These are phyloP conservation scores for Sterrhoptilus dennistouni DNA, from an alignment of 2,113 vertebrate genomes.

Conservation along the genomic window DNA sequence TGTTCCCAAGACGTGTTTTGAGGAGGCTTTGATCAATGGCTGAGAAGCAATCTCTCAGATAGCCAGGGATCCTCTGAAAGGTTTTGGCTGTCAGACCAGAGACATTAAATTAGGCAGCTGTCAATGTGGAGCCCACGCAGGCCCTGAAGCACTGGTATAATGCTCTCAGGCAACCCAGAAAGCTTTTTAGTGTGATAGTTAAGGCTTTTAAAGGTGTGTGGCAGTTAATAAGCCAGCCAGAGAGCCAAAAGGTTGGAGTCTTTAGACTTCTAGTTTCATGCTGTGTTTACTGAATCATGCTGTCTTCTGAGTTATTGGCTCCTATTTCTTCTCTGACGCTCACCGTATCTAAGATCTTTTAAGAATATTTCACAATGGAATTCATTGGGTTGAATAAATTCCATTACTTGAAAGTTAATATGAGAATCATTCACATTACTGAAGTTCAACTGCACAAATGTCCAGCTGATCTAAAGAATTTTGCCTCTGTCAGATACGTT, in stretches of 20 bases:
- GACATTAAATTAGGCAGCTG: constrained; percentile 34
- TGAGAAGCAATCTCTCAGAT: constrained; percentile 15
- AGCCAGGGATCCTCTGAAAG: not conserved
- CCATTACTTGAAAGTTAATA: constrained; percentile 5
- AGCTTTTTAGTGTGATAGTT: constrained; percentile 1
- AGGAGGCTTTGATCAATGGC: constrained; percentile 30
- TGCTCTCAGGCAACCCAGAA: not conserved
- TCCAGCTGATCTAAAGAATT: not conserved
- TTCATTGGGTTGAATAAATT: not conserved
- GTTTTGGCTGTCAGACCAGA: constrained; percentile 18
- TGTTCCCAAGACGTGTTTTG: not conserved
- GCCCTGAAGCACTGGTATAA: not conserved
- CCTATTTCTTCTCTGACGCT: not conserved
- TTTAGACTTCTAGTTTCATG: not conserved
- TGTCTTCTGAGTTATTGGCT: not conserved
- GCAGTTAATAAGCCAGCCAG: not conserved
- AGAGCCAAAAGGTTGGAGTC: not conserved
- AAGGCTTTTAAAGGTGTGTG: constrained; percentile 21
- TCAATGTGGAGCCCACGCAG: not conserved
- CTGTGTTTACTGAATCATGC: constrained; percentile 2
- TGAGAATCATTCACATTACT: not conserved
- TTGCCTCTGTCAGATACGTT: not conserved
- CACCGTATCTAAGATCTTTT: not conserved
- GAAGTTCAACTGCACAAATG: not conserved
- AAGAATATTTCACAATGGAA: not conserved